phyloP scores from a whole-genome alignment of 2,113 vertebrate genomes.

The Solenodon paradoxus region DNA sequence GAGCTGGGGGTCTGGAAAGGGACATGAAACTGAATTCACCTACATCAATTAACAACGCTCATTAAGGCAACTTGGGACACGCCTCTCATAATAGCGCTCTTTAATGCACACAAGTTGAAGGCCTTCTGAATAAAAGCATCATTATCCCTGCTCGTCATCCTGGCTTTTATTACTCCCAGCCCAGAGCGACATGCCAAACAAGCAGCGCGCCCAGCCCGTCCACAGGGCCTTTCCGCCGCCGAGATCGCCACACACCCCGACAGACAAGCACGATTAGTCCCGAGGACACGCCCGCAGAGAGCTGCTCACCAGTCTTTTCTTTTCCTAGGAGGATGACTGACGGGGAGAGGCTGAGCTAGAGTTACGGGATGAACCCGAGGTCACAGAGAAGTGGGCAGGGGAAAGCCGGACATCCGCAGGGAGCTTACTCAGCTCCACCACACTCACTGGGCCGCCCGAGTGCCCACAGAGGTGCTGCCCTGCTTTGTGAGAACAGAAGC shows the following conservation, averaged over 20 bases:
- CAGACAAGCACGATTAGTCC: constrained; percentile 7
- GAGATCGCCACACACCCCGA: background rate
- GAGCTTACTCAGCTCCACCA: background rate
- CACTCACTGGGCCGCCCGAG: no score
- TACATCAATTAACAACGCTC: background rate
- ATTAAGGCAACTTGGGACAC: background rate
- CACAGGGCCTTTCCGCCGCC: background rate
- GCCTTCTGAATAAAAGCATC: background rate
- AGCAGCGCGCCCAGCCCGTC: background rate
- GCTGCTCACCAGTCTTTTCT: background rate
- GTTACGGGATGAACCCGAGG: background rate
- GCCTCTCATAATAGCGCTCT: background rate
- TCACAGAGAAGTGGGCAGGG: background rate
- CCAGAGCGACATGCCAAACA: constrained; percentile 17
- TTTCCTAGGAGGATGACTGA: background rate
- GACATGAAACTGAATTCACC: background rate
- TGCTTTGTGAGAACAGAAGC: background rate
- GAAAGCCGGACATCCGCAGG: no score
- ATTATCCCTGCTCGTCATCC: background rate
- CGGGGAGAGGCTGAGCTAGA: background rate
- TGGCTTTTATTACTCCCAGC: background rate
- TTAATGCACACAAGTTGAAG: background rate
- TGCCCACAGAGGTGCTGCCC: background rate
- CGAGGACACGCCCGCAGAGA: background rate
- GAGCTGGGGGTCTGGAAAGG: background rate